A percentile compares a stretch with the other conserved stretches of the same genome.
These are phyloP conservation scores for Selene dorsalis DNA, from an alignment of 2,797 vertebrate genomes.

Conservation along the genomic window DNA sequence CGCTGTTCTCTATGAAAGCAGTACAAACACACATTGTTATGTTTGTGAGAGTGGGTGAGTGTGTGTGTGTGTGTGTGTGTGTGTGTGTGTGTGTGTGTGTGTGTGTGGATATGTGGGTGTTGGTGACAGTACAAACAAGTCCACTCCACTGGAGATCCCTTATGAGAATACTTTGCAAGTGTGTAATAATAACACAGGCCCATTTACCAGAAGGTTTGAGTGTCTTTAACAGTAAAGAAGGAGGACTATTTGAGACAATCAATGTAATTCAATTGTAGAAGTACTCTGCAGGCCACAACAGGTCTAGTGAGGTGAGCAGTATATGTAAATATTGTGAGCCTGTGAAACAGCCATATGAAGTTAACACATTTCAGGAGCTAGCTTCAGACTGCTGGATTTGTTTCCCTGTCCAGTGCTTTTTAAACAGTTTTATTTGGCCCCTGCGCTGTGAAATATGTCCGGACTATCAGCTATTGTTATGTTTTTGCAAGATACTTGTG, in stretches of 20 bases:
- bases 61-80: background rate
- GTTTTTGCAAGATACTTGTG: slow-evolving; percentile 70
- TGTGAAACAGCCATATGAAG: slow-evolving; percentile 37
- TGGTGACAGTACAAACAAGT: slow-evolving; percentile 73
- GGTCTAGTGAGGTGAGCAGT: background rate
- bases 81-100: background rate
- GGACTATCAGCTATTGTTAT: slow-evolving; percentile 60
- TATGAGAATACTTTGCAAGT: slow-evolving; percentile 59
- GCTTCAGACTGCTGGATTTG: slow-evolving; percentile 17
- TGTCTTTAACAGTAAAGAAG: slow-evolving; percentile 1
- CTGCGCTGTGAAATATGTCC: slow-evolving; percentile 30
- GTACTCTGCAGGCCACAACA: background rate
- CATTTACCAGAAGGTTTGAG: slow-evolving; percentile 46
- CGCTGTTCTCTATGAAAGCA: slow-evolving; percentile 67
- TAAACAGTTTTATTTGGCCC: slow-evolving; percentile 57
- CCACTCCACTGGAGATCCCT: slow-evolving; percentile 52
- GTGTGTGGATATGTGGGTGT: slow-evolving; percentile 40
- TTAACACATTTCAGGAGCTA: slow-evolving; percentile 27
- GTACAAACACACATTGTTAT: slow-evolving; percentile 73
- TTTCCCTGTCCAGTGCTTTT: slow-evolving; percentile 38
- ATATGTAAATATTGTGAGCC: slow-evolving; percentile 33
- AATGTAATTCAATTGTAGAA: slow-evolving; percentile 5
- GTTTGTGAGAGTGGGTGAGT: slow-evolving; percentile 36
- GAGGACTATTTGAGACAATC: background rate
- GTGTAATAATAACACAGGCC: slow-evolving; percentile 48